phyloP scores from a whole-genome alignment of 2,113 vertebrate species.

The Cyprinodon brontotheroides region DNA sequence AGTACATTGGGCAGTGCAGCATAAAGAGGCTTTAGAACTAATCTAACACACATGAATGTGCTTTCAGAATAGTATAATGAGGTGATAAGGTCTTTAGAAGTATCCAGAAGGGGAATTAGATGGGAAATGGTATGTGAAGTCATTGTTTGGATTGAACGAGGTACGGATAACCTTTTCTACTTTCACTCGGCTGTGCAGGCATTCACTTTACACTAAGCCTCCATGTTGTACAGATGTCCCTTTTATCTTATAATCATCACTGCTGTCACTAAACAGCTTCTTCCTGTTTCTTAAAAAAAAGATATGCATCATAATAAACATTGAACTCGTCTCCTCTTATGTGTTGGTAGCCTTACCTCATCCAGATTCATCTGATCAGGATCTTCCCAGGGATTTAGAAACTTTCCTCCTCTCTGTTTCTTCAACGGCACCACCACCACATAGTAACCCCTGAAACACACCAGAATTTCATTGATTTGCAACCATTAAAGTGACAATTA shows the following conservation, averaged over 20 bases:
- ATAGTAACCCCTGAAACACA: conserved; percentile 90
- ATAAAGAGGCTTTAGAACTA: conserved; percentile 45
- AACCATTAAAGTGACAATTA: no score
- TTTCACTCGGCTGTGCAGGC: background rate
- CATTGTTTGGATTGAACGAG: conserved; percentile 27
- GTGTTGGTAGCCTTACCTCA: conserved; percentile 82
- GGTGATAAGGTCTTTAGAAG: conserved; percentile 44
- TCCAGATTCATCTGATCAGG: conserved; percentile 98
- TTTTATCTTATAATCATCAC: background rate
- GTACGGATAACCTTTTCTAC: conserved; percentile 6
- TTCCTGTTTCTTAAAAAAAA: no score
- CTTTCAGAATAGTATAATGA: conserved; percentile 54
- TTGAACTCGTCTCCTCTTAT: background rate
- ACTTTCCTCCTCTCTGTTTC: conserved; percentile 93
- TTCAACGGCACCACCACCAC: conserved; percentile 97
- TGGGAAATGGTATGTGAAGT: conserved; percentile 33
- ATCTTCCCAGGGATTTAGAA: conserved; percentile 91
- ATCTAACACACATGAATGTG: conserved; percentile 44
- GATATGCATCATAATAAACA: background rate
- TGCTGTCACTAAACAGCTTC: background rate
- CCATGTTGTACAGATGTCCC: background rate
- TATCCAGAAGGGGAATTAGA: conserved; percentile 38
- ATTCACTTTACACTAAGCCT: background rate
- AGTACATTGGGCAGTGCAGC: conserved; percentile 24
- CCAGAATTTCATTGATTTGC: no score